These are phyloP conservation scores for Percopsis transmontana DNA, from an alignment of 2,113 vertebrate species.

Conservation along the genomic window DNA sequence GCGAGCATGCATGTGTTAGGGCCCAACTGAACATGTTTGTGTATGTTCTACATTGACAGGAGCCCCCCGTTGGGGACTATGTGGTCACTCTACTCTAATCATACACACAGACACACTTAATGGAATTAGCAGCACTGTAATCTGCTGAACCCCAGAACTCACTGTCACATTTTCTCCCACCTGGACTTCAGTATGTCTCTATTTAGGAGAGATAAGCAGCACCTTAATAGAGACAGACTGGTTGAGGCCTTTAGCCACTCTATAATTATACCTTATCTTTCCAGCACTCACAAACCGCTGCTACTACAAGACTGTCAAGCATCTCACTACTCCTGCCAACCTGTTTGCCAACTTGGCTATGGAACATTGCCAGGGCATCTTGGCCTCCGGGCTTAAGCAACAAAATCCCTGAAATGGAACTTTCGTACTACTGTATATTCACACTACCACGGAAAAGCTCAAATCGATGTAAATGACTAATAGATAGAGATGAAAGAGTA, in stretches of 20 bases:
- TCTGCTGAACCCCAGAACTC: neutral
- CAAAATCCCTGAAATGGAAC: constrained; percentile 23
- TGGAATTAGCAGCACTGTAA: constrained; percentile 21
- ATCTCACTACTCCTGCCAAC: constrained; percentile 36
- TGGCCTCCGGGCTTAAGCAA: constrained; percentile 2
- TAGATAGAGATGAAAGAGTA: no score
- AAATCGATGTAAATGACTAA: no score
- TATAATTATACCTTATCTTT: constrained; percentile 11
- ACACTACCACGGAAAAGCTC: no score
- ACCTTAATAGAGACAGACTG: constrained; percentile 12
- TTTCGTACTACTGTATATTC: neutral
- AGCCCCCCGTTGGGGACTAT: neutral
- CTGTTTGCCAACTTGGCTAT: constrained; percentile 41
- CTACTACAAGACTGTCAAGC: constrained; percentile 40
- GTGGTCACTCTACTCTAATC: constrained; percentile 17
- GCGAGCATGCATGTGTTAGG: neutral
- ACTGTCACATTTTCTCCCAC: neutral
- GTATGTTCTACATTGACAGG: neutral
- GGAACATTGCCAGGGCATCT: constrained; percentile 39
- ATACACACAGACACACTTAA: constrained; percentile 5
- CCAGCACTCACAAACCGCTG: constrained; percentile 26
- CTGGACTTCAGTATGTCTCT: neutral
- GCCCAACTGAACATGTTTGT: neutral
- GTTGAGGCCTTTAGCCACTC: constrained; percentile 28
- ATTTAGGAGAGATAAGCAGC: constrained; percentile 31